Evolutionary conservation across 2,113 vertebrate genomes (phyloP), one percentile per base, ranked within the genome.

Genomic region (Neogobius melanostomus): DNA sequence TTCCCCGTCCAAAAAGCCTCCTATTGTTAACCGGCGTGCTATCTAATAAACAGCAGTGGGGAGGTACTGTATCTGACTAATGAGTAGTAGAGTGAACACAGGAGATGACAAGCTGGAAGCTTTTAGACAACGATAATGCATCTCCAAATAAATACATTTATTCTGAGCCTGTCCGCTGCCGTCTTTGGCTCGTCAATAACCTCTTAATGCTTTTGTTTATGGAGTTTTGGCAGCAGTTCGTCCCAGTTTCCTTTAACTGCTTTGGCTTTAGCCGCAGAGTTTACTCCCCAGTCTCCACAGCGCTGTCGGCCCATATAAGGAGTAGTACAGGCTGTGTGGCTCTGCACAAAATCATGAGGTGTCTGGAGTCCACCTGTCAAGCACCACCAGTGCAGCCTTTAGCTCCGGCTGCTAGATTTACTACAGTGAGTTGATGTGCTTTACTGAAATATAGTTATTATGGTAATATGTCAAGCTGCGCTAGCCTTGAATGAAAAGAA

Each of bases 291-390:
- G 59, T 16, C 50, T 73, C 71, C 1, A 47, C 71, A 66, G 71
- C 62, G 11, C 72, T 36, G 51, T 74, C 75, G 66, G 68, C 0
- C 89, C 84, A 69, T 87, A 87, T 86, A 89, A 86, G 88, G 86
- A 76, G 64, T 45, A 50, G 64, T 54, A 11, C 79, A 45, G 47
- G 74, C 77, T 42, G 73, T 68, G 47, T 64, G 70, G 62, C 54
- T 85, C 85, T 90, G 85, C 82, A 84, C 72, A 89, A 62, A 76
- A 82, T 91, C 86, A 87, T 66, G 76, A 82, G 81, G 75, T 86
- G 85, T 85, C 80, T 83, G 72, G 73, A 82, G 74, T 77, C 85
- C 76, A 83, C 83, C 87, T 90, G 83, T 83, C 86, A 88, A 80
- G 74, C 69, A 67, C 71, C 74, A 74, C 72, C 72, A 66, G 75